These are phyloP conservation scores for Chaenodraco wilsoni DNA, from an alignment of 2,797 vertebrate species.

Conservation along the genomic window DNA sequence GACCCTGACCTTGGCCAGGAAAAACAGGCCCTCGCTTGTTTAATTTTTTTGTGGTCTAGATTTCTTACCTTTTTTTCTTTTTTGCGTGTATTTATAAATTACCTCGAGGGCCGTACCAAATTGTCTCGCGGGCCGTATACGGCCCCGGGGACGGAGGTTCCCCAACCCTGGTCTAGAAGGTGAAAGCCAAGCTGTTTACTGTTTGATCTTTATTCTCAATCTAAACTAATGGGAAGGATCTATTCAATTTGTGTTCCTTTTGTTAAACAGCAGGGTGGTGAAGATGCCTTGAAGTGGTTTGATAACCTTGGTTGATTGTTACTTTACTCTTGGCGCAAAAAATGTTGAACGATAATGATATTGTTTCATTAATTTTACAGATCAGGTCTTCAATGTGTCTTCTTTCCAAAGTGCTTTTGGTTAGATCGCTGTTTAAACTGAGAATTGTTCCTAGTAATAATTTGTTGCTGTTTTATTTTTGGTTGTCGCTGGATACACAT, in stretches of 20 bases:
- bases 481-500: too few relatives aligned
- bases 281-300: not conserved
- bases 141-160: too few relatives aligned
- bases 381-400: not conserved
- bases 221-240: not conserved
- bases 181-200: not conserved
- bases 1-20: too few relatives aligned
- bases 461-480: not conserved
- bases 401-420: not conserved
- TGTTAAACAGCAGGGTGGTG: not conserved
- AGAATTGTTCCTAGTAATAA: not conserved
- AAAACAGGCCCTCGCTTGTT: too few relatives aligned
- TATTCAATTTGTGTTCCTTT: not conserved
- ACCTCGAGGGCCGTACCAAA: too few relatives aligned
- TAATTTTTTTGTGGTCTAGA: too few relatives aligned
- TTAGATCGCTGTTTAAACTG: not conserved
- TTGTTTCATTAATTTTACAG: not conserved
- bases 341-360: not conserved
- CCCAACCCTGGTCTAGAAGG: not conserved
- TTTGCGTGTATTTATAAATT: too few relatives aligned
- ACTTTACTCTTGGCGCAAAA: not conserved
- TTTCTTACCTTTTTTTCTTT: too few relatives aligned
- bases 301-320: not conserved
- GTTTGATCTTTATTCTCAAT: not conserved
- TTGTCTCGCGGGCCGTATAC: too few relatives aligned